Conservation (phyloP, 2,113 vertebrate genomes). For the Dascyllus trimaculatus region DNA sequence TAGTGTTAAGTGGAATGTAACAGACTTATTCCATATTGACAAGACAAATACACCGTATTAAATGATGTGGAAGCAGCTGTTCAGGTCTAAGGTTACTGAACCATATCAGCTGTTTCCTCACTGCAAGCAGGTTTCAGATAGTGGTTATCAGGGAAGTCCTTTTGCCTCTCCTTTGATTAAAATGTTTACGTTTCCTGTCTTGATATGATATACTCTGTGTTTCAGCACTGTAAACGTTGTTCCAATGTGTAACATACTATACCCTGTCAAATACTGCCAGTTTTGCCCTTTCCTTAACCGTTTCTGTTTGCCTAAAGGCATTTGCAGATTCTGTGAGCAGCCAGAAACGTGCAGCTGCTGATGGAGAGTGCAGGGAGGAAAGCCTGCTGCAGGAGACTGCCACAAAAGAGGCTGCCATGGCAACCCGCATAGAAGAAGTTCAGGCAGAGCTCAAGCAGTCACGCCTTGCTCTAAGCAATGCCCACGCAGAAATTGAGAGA, state of each 20-base stretch:
- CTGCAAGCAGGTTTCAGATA: conserved; percentile 6
- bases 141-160: background rate
- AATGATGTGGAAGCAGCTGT: conserved; percentile 7
- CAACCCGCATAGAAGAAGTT: conserved; percentile 84
- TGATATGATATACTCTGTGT: background rate
- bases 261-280: background rate
- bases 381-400: conserved; percentile 86
- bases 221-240: background rate
- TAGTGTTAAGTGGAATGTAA: background rate
- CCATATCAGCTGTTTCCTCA: conserved; percentile 2
- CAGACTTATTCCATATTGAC: background rate
- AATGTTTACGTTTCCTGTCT: conserved; percentile 4
- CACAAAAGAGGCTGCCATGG: conserved; percentile 87
- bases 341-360: conserved; percentile 87
- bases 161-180: conserved; percentile 9
- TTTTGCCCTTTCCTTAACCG: background rate
- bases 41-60: background rate
- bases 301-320: conserved; percentile 77
- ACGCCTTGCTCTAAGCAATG: conserved; percentile 80
- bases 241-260: background rate
- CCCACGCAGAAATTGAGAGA: conserved; percentile 85
- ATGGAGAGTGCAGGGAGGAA: conserved; percentile 89
- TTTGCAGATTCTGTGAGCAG: conserved; percentile 87
- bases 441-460: conserved; percentile 86
- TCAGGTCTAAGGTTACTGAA: conserved; percentile 12